A percentile compares a stretch with the other conserved stretches of the same genome.
These are phyloP conservation scores for Rhyzopertha dominica DNA, from an alignment of 1,140 invertebrate species.

Conservation along the genomic window DNA sequence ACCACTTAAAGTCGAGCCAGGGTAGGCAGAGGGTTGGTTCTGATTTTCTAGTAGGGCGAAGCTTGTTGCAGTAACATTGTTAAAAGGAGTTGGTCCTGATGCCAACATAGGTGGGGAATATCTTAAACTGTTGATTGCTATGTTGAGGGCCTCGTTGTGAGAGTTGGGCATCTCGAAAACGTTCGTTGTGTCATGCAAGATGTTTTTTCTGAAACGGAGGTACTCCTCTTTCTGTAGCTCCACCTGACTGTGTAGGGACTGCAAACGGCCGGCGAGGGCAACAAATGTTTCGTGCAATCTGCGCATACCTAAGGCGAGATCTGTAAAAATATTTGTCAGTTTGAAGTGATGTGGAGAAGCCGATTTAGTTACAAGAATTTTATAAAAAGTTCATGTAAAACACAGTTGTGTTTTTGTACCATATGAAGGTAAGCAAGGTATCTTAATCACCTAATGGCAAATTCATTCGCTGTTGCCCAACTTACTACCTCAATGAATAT, in stretches of 20 bases:
- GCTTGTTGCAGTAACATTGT: slow-evolving; percentile 22
- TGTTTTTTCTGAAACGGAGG: slow-evolving; percentile 70
- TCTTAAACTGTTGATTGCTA: slow-evolving; percentile 20
- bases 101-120: slow-evolving; percentile 31
- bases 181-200: slow-evolving; percentile 72
- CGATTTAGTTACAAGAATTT: no score
- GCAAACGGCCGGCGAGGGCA: slow-evolving; percentile 75
- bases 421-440: no score
- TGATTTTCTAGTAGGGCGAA: slow-evolving; percentile 13
- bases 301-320: slow-evolving; percentile 66
- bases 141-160: slow-evolving; percentile 22
- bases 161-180: slow-evolving; percentile 62
- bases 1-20: slow-evolving; percentile 11
- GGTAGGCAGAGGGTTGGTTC: slow-evolving; percentile 19
- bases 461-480: no score
- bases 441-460: no score
- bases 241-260: slow-evolving; percentile 65
- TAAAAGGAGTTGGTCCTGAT: slow-evolving; percentile 47
- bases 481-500: no score
- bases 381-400: no score
- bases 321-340: no score
- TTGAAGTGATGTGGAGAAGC: no score
- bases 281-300: slow-evolving; percentile 81
- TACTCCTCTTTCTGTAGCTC: slow-evolving; percentile 79
- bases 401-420: no score